Evolutionary conservation across 2,113 vertebrate genomes (phyloP).

Genomic region (Drymodes brunneopygia): DNA sequence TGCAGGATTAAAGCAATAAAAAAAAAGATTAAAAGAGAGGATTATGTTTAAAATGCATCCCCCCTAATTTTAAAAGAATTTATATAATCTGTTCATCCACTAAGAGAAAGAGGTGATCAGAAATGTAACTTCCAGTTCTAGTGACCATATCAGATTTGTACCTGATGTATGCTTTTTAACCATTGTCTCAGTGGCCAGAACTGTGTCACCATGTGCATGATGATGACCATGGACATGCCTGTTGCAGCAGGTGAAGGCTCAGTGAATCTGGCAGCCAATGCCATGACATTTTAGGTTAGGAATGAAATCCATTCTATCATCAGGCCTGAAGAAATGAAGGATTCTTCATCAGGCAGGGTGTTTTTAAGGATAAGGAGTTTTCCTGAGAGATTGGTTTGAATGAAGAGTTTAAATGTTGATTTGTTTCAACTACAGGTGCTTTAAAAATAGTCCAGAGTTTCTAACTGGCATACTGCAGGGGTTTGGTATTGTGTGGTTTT

Average conservation of each 20-base stretch:
- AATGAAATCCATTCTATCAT: neutral
- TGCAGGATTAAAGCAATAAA: neutral
- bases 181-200: neutral
- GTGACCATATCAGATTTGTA: neutral
- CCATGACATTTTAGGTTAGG: neutral
- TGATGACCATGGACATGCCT: fast-evolving
- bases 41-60: neutral
- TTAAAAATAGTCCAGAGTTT: neutral
- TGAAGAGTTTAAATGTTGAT: neutral
- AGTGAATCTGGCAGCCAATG: neutral
- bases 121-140: neutral
- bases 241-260: neutral
- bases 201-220: neutral
- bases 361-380: neutral
- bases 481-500: fast-evolving
- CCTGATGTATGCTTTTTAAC: neutral
- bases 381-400: neutral
- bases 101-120: neutral
- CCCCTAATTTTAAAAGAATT: neutral
- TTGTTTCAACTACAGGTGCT: neutral
- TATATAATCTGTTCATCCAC: neutral
- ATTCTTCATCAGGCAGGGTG: neutral
- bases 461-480: neutral
- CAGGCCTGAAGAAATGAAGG: neutral
- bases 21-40: neutral